Base-by-base conservation (phyloP, 2,113 vertebrate genomes). In the Cynoglossus semilaevis region DNA sequence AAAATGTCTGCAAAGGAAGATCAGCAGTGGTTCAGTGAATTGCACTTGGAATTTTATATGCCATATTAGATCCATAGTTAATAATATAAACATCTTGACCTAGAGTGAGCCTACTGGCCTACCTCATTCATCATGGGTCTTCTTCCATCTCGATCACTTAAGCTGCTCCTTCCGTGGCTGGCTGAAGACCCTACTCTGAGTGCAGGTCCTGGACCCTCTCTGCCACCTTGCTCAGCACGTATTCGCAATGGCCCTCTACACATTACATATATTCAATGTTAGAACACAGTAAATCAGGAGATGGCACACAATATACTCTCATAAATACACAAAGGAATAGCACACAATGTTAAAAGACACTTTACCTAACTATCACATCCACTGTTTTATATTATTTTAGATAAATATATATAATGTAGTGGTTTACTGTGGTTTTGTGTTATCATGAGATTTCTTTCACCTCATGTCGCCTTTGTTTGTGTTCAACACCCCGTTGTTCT, bases 401-500 rank as follows among this genome's bases (percentile, higher is more conserved):
- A n/a, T n/a, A n/a, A n/a, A n/a, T n/a, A n/a, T n/a, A n/a, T n/a
- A n/a, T n/a, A n/a, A n/a, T n/a, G n/a, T n/a, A n/a, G n/a, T n/a
- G n/a, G n/a, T n/a, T n/a, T n/a, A n/a, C n/a, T n/a, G n/a, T n/a
- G n/a, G n/a, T n/a, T n/a, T n/a, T n/a, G n/a, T n/a, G n/a, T n/a
- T n/a, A n/a, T n/a, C n/a, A n/a, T n/a, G n/a, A n/a, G n/a, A n/a
- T 46, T 2, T 34, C 15, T 7, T 13, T 70, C 90, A 98, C 96
- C 97, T 92, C 41, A 95, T 72, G 15, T 96, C 95, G 34, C 92
- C 93, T 54, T 98, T 97, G 74, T 93, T 93, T 0, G 89, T 15
- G 60, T 88, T 89, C 35, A 97, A 87, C 74, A 85, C 81, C 1
- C 91, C 88, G 17, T 97, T 93, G 0, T 80, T 88, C 78, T 99